Percentiles rank a stretch among this genome's conserved stretches.
Conservation (phyloP, 2,797 vertebrate genomes). For the Microctenopoma steveboyesi region DNA sequence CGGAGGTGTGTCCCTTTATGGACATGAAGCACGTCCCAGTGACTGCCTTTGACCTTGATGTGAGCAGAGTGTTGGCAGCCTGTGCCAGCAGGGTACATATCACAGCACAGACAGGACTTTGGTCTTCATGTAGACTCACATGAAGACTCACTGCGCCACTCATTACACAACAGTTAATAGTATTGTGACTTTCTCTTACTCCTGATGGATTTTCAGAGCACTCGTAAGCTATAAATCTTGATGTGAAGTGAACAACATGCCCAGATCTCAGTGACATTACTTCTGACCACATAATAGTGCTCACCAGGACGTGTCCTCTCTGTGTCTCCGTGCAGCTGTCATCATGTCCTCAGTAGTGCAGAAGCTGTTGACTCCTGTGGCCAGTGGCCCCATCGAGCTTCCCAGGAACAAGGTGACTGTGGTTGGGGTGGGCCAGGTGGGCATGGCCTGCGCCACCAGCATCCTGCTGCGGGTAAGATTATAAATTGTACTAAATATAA, state of each 20-base stretch:
- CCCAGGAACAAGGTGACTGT: conserved; percentile 94
- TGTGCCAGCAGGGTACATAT: conserved; percentile 5
- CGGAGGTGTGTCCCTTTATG: not conserved
- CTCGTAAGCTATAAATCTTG: too few species aligned
- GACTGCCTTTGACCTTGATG: conserved; percentile 26
- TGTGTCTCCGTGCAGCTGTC: conserved; percentile 47
- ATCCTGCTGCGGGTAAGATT: conserved; percentile 90
- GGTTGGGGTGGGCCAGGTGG: conserved; percentile 95
- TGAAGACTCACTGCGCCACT: too few species aligned
- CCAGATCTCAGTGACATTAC: too few species aligned
- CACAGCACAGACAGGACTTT: not conserved
- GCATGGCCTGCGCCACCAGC: conserved; percentile 95
- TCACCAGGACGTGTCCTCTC: conserved; percentile 8
- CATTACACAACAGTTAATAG: too few species aligned
- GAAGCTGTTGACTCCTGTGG: conserved; percentile 87
- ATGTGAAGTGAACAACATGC: too few species aligned
- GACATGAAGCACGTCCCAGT: not conserved
- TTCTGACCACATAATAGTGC: too few species aligned
- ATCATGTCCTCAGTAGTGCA: conserved; percentile 91
- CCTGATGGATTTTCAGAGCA: too few species aligned
- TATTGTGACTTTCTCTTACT: too few species aligned
- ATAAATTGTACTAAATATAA: too few species aligned
- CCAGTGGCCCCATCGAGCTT: conserved; percentile 35
- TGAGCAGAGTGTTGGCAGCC: conserved; percentile 9
- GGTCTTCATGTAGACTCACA: not conserved